Conservation (phyloP, 2,113 vertebrate species). For the Heteronetta atricapilla region DNA sequence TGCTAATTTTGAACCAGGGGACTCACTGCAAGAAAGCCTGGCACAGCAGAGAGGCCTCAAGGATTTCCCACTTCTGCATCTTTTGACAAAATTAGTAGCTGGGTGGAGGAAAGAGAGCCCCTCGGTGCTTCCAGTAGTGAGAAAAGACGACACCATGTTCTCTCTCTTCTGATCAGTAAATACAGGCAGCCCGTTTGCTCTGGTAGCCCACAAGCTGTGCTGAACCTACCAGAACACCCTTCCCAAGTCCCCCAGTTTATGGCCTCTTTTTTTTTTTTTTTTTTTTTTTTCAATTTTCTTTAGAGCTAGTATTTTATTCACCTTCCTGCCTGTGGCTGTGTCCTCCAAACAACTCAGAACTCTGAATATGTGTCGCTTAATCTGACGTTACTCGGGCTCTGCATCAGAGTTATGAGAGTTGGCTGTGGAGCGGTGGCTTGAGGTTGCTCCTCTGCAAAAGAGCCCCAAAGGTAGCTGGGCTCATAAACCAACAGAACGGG, state of each 20-base stretch:
- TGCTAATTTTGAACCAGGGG: neutral
- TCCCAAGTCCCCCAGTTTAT: neutral
- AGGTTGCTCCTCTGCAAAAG: neutral
- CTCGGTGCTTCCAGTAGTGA: neutral
- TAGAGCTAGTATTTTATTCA: neutral
- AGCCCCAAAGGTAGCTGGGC: neutral
- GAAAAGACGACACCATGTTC: neutral
- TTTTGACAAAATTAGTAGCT: neutral
- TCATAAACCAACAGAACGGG: slow-evolving; percentile 13
- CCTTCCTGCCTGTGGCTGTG: slow-evolving; percentile 46
- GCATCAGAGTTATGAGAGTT: neutral
- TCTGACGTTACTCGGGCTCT: neutral
- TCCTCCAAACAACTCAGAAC: slow-evolving; percentile 63
- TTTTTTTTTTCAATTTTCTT: neutral
- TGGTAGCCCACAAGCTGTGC: neutral
- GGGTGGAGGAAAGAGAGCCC: neutral
- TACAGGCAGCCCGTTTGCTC: neutral
- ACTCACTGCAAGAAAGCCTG: neutral
- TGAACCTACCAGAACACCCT: neutral
- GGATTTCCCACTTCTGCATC: neutral
- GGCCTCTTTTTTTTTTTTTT: no score
- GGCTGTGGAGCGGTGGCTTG: neutral
- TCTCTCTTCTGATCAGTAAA: neutral
- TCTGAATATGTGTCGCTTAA: slow-evolving; percentile 9
- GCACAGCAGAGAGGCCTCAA: neutral